Conservation (phyloP, 2,888 invertebrate genomes). For the Incurvaria masculella region DNA sequence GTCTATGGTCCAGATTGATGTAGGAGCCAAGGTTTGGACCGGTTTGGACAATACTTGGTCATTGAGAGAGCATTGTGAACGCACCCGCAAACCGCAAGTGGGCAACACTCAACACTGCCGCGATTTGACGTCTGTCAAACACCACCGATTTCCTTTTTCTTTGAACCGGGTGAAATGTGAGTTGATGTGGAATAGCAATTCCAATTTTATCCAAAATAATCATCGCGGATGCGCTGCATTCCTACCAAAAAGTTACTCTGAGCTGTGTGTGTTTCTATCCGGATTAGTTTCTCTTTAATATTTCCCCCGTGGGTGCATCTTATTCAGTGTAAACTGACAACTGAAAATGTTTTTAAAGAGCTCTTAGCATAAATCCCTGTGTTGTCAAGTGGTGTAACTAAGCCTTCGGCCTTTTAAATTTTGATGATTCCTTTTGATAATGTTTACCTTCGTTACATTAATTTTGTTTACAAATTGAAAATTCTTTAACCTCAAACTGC, state of each 20-base stretch:
- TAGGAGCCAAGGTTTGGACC: too few relatives aligned
- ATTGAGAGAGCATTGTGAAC: too few relatives aligned
- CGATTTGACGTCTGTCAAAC: not conserved
- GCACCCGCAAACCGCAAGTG: too few relatives aligned
- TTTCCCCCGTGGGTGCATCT: not conserved
- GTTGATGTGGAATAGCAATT: constrained; percentile 33
- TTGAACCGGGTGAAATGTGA: constrained; percentile 40
- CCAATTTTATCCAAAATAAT: not conserved
- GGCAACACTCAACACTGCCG: not conserved
- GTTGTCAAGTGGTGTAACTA: too few relatives aligned
- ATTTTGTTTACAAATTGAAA: too few relatives aligned
- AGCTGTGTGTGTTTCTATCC: not conserved
- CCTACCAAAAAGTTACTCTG: not conserved
- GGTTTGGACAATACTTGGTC: too few relatives aligned
- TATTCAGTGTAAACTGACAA: not conserved
- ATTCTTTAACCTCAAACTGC: too few relatives aligned
- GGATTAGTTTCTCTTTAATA: not conserved
- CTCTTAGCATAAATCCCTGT: too few relatives aligned
- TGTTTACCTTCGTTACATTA: too few relatives aligned
- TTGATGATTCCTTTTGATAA: too few relatives aligned
- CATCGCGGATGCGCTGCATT: not conserved
- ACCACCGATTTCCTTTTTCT: constrained; percentile 2
- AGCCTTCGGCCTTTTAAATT: too few relatives aligned
- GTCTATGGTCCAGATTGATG: too few relatives aligned
- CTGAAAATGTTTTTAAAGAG: not conserved